These are phyloP conservation scores for Tuta absoluta DNA, from an alignment of 2,888 invertebrate genomes.

Conservation along the genomic window DNA sequence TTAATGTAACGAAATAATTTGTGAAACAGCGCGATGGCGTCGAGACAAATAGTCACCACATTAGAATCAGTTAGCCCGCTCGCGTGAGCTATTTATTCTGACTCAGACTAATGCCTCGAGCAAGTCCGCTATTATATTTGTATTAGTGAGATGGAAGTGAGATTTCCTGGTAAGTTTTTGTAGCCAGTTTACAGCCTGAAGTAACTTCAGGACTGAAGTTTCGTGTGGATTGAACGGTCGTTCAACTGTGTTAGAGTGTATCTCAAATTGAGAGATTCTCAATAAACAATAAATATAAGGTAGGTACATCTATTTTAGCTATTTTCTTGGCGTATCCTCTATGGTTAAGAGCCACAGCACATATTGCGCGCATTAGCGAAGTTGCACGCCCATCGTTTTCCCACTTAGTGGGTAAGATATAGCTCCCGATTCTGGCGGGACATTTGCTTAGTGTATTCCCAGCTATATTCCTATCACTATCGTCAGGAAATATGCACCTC, in stretches of 20 bases:
- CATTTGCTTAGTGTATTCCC: too few relatives aligned
- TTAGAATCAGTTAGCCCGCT: constrained; percentile 63
- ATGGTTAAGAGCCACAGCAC: constrained; percentile 27
- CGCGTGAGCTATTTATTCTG: constrained; percentile 37
- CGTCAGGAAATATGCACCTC: too few relatives aligned
- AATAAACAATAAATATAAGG: background rate
- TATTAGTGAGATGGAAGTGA: constrained; percentile 43
- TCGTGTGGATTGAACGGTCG: background rate
- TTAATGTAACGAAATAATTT: constrained; percentile 60
- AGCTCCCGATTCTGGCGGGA: constrained; percentile 13
- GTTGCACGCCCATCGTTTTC: constrained; percentile 34
- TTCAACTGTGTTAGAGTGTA: background rate
- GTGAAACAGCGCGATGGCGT: constrained; percentile 41
- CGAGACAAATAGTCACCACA: constrained; percentile 44
- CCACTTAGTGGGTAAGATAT: constrained; percentile 33
- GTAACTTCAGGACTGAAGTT: background rate
- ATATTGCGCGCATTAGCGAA: constrained; percentile 38
- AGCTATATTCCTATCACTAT: too few relatives aligned
- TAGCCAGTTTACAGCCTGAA: background rate
- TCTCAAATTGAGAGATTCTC: too few relatives aligned
- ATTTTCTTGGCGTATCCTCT: too few relatives aligned
- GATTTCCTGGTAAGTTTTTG: constrained; percentile 30
- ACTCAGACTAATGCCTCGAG: constrained; percentile 51
- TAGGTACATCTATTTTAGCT: background rate
- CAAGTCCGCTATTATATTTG: constrained; percentile 53